phyloP scores from a whole-genome alignment of 2,797 vertebrate species.

The Coregonus suidteri region DNA sequence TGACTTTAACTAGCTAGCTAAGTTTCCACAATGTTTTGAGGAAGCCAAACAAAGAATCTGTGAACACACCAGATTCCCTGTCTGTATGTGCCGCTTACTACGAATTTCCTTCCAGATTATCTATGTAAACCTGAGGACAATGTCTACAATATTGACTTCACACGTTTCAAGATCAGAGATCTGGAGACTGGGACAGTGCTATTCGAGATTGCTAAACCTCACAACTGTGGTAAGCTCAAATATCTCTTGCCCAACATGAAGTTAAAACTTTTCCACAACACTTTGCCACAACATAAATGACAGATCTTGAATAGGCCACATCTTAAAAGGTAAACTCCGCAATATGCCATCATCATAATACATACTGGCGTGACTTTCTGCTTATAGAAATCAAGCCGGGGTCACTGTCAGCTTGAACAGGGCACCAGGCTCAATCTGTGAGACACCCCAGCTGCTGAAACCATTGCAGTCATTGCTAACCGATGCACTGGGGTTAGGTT shows the following conservation, averaged over 20 bases:
- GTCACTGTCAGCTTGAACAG: too few species aligned
- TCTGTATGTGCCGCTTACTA: not conserved
- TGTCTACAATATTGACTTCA: conserved; percentile 94
- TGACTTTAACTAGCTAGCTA: not conserved
- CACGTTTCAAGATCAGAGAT: conserved; percentile 97
- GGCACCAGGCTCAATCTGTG: too few species aligned
- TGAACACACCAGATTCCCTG: not conserved
- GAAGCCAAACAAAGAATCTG: not conserved
- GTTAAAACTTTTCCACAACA: not conserved
- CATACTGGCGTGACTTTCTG: too few species aligned
- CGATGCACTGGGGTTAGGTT: too few species aligned
- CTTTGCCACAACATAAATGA: not conserved
- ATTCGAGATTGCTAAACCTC: conserved; percentile 98
- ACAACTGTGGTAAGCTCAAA: conserved; percentile 77
- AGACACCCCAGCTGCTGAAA: too few species aligned
- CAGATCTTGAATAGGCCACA: too few species aligned
- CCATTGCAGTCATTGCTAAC: too few species aligned
- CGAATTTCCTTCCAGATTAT: conserved; percentile 79
- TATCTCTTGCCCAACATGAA: not conserved
- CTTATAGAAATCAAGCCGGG: too few species aligned
- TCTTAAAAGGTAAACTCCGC: too few species aligned
- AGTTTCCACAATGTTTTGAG: not conserved
- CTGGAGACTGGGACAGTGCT: conserved; percentile 93
- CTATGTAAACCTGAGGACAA: conserved; percentile 97
- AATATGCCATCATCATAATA: too few species aligned